Conservation (phyloP, 1,140 invertebrate genomes). For the Microvelia longipes region DNA sequence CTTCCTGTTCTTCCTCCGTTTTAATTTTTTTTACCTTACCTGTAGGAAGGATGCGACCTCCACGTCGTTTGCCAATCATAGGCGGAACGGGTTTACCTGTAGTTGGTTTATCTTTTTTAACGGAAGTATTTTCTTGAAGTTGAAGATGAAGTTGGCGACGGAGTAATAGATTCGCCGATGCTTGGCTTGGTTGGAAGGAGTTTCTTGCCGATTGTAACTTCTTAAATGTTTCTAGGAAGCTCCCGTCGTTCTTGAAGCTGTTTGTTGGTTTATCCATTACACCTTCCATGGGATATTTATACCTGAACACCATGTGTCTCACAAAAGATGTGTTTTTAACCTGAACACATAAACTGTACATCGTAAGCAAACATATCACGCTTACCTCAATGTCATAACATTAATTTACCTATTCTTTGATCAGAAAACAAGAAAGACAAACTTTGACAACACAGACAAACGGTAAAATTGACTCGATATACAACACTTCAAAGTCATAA, state of each 20-base stretch:
- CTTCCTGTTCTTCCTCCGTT: slow-evolving; percentile 43
- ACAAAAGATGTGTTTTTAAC: neutral
- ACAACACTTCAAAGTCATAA: too few relatives aligned
- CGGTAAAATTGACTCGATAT: too few relatives aligned
- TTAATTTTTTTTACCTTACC: slow-evolving; percentile 75
- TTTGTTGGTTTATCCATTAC: slow-evolving; percentile 26
- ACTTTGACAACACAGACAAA: too few relatives aligned
- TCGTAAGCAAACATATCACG: slow-evolving; percentile 13
- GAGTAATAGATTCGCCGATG: slow-evolving; percentile 24
- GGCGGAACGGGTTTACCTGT: slow-evolving; percentile 28
- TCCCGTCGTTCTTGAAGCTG: slow-evolving; percentile 68
- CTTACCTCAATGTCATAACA: too few relatives aligned
- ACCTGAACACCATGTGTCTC: slow-evolving; percentile 19
- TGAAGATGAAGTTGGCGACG: slow-evolving; percentile 22
- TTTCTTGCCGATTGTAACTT: slow-evolving; percentile 54
- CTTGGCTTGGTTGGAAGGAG: neutral
- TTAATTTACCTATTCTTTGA: too few relatives aligned
- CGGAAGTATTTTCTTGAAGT: slow-evolving; percentile 28
- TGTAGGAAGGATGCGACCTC: slow-evolving; percentile 71
- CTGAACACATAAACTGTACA: slow-evolving; percentile 20
- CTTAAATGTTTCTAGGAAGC: slow-evolving; percentile 77
- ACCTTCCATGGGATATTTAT: neutral
- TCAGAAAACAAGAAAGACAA: too few relatives aligned
- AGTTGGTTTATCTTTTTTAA: slow-evolving; percentile 22
- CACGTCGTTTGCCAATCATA: slow-evolving; percentile 62